phyloP scores from a whole-genome alignment of 2,113 vertebrate species.

The Brachypodius melanocephalos region DNA sequence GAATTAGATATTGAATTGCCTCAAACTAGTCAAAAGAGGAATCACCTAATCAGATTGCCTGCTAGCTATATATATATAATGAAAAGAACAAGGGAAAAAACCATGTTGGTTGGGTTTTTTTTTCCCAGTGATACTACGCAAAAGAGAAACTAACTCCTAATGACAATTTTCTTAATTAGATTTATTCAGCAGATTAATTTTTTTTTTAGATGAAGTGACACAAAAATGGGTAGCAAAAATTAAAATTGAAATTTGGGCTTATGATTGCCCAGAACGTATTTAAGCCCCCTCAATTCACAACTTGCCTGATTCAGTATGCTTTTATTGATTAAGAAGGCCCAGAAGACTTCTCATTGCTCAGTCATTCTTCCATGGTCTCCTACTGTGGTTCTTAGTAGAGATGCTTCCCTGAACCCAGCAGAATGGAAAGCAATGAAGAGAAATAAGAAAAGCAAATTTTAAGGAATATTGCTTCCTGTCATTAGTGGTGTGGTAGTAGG shows the following conservation, averaged over 20 bases:
- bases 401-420: not conserved
- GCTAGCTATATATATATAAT: not conserved
- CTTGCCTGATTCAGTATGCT: not conserved
- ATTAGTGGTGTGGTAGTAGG: not conserved
- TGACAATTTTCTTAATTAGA: not conserved
- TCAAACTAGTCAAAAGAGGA: not conserved
- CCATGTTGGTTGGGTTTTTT: accelerated
- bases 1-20: not conserved
- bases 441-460: not conserved
- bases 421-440: not conserved
- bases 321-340: not conserved
- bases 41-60: not conserved
- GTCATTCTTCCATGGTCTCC: not conserved
- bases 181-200: not conserved
- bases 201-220: not conserved
- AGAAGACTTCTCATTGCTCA: not conserved
- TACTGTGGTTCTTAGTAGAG: not conserved
- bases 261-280: not conserved
- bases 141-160: not conserved
- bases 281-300: not conserved
- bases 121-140: not conserved
- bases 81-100: not conserved
- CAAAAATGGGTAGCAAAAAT: not conserved
- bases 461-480: not conserved
- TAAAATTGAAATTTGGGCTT: not conserved